phyloP scores from a whole-genome alignment of 2,797 vertebrate species.

The Tinamus major region DNA sequence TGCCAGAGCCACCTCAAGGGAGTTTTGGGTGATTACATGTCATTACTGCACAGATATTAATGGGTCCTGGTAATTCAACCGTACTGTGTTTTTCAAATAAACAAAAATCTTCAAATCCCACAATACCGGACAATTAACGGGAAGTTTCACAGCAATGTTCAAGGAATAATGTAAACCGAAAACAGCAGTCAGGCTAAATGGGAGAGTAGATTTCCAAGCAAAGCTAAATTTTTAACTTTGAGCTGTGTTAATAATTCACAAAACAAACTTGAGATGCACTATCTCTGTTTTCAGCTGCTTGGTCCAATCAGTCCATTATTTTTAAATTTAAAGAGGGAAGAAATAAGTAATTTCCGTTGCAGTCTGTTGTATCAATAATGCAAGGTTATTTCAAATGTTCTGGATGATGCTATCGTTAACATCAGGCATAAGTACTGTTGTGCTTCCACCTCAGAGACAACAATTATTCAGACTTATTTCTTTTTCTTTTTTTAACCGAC shows the following conservation, averaged over 20 bases:
- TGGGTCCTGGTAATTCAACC: conserved; percentile 65
- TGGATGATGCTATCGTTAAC: conserved; percentile 22
- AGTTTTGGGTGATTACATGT: conserved; percentile 69
- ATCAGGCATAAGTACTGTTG: conserved; percentile 17
- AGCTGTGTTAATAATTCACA: conserved; percentile 59
- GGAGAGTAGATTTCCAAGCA: conserved; percentile 43
- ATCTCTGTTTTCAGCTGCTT: conserved; percentile 58
- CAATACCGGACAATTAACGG: conserved; percentile 63
- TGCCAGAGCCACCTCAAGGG: conserved; percentile 59
- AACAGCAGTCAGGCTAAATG: conserved; percentile 65
- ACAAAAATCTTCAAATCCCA: conserved; percentile 68
- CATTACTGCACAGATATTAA: conserved; percentile 71
- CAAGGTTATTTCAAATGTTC: conserved; percentile 19
- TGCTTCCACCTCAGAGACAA: conserved; percentile 11
- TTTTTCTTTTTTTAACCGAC: not conserved
- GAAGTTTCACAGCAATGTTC: conserved; percentile 59
- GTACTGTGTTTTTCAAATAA: conserved; percentile 71
- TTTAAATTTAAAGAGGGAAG: conserved; percentile 41
- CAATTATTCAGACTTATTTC: conserved; percentile 28
- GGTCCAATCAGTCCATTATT: conserved; percentile 52
- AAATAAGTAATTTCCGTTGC: conserved; percentile 30
- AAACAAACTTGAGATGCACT: conserved; percentile 58
- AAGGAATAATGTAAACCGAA: conserved; percentile 66
- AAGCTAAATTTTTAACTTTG: conserved; percentile 68
- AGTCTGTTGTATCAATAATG: conserved; percentile 43